A percentile compares a stretch with the other conserved stretches of the same genome.
phyloP scores from a whole-genome alignment of 2,113 vertebrate genomes.

The Choloepus hoffmanni region DNA sequence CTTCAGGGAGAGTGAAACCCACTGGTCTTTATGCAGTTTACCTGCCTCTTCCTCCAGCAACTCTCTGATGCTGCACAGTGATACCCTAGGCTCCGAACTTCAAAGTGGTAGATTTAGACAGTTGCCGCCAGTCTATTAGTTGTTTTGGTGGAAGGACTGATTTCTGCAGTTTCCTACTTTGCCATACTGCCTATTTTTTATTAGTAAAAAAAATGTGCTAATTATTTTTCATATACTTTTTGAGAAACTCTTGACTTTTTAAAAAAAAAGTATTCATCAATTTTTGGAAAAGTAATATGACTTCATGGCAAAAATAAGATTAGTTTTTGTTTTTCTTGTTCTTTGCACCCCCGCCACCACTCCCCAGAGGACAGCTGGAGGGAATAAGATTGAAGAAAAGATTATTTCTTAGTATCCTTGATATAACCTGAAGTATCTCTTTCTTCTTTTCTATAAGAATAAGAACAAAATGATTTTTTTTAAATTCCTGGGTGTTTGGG shows the following conservation, averaged over 20 bases:
- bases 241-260: no score
- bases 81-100: no score
- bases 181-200: background rate
- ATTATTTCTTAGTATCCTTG: background rate
- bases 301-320: slow-evolving; percentile 31
- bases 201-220: background rate
- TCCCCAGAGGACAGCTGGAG: background rate
- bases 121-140: no score
- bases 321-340: background rate
- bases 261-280: no score
- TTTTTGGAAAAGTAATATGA: background rate
- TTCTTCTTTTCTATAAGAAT: slow-evolving; percentile 28
- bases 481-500: background rate
- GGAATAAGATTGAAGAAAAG: background rate
- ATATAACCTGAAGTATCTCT: background rate
- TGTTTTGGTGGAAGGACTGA: no score
- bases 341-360: background rate
- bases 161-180: no score
- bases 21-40: no score
- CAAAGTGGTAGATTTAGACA: no score
- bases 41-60: no score
- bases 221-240: background rate
- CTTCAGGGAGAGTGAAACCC: no score
- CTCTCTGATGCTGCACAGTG: no score
- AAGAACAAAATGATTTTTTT: slow-evolving; percentile 8